Evolutionary conservation across 2,888 invertebrate species (phyloP).

Genomic region (Ectemnius cavifrons): DNA sequence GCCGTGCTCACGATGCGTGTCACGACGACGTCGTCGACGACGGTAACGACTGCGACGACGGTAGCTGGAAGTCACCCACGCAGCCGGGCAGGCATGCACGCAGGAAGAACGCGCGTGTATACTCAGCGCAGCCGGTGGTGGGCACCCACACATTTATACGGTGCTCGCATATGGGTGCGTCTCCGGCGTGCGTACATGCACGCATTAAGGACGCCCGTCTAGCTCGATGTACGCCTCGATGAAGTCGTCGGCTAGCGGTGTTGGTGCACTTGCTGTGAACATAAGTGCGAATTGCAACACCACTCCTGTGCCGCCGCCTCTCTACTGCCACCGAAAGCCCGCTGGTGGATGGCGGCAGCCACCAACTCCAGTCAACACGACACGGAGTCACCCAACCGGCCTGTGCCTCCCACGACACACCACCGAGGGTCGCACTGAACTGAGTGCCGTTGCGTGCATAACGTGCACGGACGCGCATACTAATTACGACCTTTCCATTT

Average conservation of each 20-base stretch:
- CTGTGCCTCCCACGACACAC: constrained; percentile 11
- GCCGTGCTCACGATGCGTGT: constrained; percentile 64
- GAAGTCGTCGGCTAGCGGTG: constrained; percentile 49
- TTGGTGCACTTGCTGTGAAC: constrained; percentile 82
- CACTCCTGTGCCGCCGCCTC: constrained; percentile 79
- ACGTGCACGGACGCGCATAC: constrained; percentile 75
- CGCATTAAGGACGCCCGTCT: constrained; percentile 58
- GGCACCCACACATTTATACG: neutral
- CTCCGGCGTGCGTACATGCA: constrained; percentile 30
- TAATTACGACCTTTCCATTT: constrained; percentile 76
- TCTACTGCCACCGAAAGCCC: constrained; percentile 68
- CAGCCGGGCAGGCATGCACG: constrained; percentile 32
- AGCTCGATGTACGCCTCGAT: constrained; percentile 64
- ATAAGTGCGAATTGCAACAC: constrained; percentile 85
- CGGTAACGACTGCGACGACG: constrained; percentile 6
- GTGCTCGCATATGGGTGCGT: constrained; percentile 6
- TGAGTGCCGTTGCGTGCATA: constrained; percentile 71
- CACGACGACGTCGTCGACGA: constrained; percentile 44
- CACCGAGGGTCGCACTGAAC: constrained; percentile 50
- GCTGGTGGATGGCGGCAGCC: constrained; percentile 13
- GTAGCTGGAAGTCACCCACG: constrained; percentile 40
- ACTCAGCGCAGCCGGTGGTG: neutral
- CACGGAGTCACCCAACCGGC: constrained; percentile 12
- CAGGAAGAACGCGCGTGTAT: neutral
- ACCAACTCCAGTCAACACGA: constrained; percentile 12